A percentile compares a stretch with the other conserved stretches of the same genome.
Conservation (phyloP, 2,113 vertebrate species). For the Irena cyanogastra region DNA sequence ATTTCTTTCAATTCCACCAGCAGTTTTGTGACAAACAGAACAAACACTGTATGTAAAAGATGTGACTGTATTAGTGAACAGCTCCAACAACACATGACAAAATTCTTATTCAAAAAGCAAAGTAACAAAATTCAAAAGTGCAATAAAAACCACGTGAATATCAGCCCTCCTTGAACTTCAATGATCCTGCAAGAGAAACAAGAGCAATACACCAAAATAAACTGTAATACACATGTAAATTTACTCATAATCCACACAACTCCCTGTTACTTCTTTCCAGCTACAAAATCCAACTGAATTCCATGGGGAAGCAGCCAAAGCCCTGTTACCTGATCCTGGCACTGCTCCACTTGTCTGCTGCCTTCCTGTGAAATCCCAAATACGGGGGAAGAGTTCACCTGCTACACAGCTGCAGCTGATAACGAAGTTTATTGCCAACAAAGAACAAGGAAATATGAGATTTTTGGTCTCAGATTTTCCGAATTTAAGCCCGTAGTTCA, state of each 20-base stretch:
- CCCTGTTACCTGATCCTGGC: neutral
- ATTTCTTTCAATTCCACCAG: neutral
- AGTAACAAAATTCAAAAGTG: neutral
- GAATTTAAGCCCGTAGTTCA: neutral
- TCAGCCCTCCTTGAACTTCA: neutral
- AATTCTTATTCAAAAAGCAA: neutral
- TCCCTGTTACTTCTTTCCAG: neutral
- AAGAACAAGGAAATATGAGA: neutral
- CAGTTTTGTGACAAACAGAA: neutral
- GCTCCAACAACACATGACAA: neutral
- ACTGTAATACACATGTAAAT: accelerated
- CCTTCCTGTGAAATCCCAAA: neutral
- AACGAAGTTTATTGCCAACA: neutral
- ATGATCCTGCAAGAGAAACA: neutral
- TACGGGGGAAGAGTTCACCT: neutral
- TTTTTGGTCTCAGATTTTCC: neutral
- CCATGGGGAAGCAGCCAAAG: neutral
- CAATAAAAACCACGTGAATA: neutral
- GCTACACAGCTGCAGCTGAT: neutral
- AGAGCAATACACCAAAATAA: neutral
- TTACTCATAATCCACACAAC: neutral
- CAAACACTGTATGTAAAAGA: neutral
- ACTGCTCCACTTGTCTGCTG: neutral
- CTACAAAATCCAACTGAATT: neutral
- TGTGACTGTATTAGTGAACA: neutral